Conservation (phyloP, 23 tunicate species). For the Ascidia mentula region DNA sequence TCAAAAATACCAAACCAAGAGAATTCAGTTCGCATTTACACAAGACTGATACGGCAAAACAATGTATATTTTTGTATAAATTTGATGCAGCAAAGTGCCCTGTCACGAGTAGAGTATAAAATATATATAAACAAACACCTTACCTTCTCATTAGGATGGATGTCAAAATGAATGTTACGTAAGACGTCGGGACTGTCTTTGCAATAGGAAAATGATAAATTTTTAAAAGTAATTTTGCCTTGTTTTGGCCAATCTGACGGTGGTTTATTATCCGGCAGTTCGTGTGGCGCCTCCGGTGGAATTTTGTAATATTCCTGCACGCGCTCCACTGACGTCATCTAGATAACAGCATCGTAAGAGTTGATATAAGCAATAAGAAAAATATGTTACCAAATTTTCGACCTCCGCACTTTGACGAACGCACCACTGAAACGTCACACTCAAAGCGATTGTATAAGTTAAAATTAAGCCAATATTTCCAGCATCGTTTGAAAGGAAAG, state of each 20-base stretch:
- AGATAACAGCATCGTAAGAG: no score
- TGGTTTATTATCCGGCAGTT: constrained; percentile 20
- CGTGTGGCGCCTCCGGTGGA: constrained; percentile 55
- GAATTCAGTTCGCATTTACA: no score
- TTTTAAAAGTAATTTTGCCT: constrained; percentile 52
- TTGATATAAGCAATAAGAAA: no score
- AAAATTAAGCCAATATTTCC: constrained; percentile 76
- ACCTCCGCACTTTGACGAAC: constrained; percentile 75
- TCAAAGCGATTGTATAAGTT: constrained; percentile 52
- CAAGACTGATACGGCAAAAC: no score
- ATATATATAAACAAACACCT: no score
- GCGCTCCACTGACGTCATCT: constrained; percentile 98
- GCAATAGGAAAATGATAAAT: constrained; percentile 63
- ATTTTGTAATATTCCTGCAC: constrained; percentile 69
- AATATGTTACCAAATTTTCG: constrained; percentile 78
- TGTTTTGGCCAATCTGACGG: constrained; percentile 70
- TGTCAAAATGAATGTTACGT: constrained; percentile 29
- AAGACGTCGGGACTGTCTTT: constrained; percentile 69
- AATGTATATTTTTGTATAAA: no score
- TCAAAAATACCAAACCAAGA: no score
- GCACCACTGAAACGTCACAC: constrained; percentile 86
- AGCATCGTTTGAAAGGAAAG: constrained; percentile 26
- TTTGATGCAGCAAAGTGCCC: no score
- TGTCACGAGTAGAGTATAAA: no score
- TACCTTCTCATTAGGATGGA: constrained; percentile 68